Conservation (phyloP, 2,113 vertebrate genomes). For the Triplophysa rosa region DNA sequence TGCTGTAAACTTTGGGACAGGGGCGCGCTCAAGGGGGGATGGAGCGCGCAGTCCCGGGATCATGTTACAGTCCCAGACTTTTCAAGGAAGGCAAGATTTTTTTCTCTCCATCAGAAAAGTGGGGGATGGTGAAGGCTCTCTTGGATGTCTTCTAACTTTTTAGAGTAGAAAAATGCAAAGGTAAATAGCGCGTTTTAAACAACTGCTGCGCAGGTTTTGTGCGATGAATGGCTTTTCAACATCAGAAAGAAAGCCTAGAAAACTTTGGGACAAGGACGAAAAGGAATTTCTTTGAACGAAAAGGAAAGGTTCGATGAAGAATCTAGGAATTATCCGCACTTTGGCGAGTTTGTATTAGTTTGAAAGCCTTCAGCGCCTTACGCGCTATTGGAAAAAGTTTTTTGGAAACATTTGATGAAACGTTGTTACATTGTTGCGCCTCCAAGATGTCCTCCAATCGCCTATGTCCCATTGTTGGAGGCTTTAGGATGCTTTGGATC, state of each 20-base stretch:
- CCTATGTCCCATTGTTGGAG: slow-evolving; percentile 70
- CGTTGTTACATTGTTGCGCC: slow-evolving; percentile 32
- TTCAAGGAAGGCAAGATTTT: slow-evolving; percentile 72
- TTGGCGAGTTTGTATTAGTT: background rate
- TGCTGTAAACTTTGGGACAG: slow-evolving; percentile 45
- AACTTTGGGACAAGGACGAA: slow-evolving; percentile 24
- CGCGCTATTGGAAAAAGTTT: slow-evolving; percentile 37
- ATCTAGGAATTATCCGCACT: background rate
- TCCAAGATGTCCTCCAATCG: slow-evolving; percentile 78
- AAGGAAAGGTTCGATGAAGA: background rate
- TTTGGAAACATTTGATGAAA: slow-evolving; percentile 27
- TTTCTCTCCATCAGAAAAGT: slow-evolving; percentile 59
- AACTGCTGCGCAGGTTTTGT: background rate
- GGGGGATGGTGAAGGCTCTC: slow-evolving; percentile 72
- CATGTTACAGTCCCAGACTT: slow-evolving; percentile 76
- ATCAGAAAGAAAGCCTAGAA: slow-evolving; percentile 4
- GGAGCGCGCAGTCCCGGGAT: slow-evolving; percentile 67
- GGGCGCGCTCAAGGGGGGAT: slow-evolving; percentile 60
- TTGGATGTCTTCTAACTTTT: slow-evolving; percentile 49
- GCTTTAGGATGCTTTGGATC: slow-evolving; percentile 69
- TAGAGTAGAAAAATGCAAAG: background rate
- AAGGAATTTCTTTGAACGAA: slow-evolving; percentile 11
- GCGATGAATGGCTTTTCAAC: background rate
- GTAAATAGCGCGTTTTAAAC: background rate
- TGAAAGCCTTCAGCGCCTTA: background rate